Conservation (phyloP, 2,113 vertebrate species). For the Potamarius usumacintae region DNA sequence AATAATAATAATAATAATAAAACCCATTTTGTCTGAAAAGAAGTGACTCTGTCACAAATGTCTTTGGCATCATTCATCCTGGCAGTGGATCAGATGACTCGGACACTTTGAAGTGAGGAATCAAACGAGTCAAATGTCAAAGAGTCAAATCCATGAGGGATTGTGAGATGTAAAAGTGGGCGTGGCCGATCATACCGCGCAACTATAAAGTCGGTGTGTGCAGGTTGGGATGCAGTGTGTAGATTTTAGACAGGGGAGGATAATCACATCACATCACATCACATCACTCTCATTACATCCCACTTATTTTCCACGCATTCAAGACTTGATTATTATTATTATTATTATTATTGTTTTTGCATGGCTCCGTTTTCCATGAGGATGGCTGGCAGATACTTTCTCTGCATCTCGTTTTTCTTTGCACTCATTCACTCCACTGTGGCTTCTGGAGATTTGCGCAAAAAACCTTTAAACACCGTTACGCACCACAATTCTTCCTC, state of each 20-base stretch:
- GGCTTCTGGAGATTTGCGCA: constrained; percentile 54
- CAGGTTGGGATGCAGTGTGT: not conserved
- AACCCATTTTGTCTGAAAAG: no score
- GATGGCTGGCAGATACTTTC: constrained; percentile 55
- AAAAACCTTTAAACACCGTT: constrained; percentile 45
- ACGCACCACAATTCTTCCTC: not conserved
- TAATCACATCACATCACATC: no score
- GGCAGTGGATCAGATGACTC: no score
- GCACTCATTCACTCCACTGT: constrained; percentile 51
- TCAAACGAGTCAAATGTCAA: not conserved
- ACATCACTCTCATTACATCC: not conserved
- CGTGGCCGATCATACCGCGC: not conserved
- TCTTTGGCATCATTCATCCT: no score
- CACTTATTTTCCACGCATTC: not conserved
- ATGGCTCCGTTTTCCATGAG: not conserved
- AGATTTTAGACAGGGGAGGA: not conserved
- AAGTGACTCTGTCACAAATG: no score
- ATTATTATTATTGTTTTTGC: no score
- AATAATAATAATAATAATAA: no score
- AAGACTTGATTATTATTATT: no score
- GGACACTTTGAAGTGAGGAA: no score
- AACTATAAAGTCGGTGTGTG: not conserved
- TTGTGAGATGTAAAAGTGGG: not conserved
- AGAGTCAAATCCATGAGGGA: not conserved
- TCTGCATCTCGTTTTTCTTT: constrained; percentile 63